These are phyloP conservation scores for Cygnus buccinator DNA, from an alignment of 2,113 vertebrate species.

Conservation along the genomic window DNA sequence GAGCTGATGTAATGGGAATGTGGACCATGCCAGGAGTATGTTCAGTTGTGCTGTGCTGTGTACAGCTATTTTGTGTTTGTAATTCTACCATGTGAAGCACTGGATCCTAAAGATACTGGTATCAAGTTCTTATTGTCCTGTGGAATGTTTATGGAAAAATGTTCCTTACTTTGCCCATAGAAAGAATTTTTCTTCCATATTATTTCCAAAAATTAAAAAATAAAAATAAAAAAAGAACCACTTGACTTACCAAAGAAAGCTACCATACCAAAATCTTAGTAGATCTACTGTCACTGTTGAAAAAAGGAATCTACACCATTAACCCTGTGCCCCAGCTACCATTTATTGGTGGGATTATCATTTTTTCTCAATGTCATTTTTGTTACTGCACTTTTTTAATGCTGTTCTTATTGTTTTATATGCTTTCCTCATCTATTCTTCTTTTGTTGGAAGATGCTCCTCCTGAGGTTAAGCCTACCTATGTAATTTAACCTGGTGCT, in stretches of 20 bases:
- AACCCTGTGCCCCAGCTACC: background rate
- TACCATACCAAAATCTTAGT: background rate
- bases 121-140: background rate
- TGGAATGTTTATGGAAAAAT: background rate
- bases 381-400: background rate
- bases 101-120: background rate
- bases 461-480: background rate
- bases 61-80: background rate
- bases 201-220: too few species aligned
- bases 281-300: background rate
- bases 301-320: background rate
- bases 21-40: background rate
- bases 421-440: background rate
- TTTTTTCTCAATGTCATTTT: background rate
- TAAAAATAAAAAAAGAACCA: too few species aligned
- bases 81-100: background rate
- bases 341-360: background rate
- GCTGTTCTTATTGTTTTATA: background rate
- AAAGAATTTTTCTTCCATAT: background rate
- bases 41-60: background rate
- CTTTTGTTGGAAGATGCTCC: background rate
- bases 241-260: background rate
- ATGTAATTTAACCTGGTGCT: background rate
- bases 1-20: background rate
- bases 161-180: background rate